Evolutionary conservation across 2,888 invertebrate genomes (phyloP).

Genomic region (Tetheella fluctuosa): DNA sequence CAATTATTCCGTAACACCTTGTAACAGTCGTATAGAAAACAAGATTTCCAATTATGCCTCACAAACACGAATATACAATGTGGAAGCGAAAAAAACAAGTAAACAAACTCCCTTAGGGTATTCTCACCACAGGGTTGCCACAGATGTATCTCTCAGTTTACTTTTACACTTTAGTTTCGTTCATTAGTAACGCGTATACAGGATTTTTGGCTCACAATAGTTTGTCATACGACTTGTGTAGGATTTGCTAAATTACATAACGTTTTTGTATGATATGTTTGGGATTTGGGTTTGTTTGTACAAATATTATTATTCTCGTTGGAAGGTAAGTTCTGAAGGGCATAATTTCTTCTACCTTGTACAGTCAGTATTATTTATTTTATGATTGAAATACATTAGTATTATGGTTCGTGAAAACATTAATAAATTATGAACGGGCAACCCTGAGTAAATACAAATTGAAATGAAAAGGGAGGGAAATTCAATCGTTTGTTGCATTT

Average conservation of each 20-base stretch:
- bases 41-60: slow-evolving; percentile 36
- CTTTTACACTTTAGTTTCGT: slow-evolving; percentile 10
- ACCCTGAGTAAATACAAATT: slow-evolving; percentile 41
- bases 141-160: neutral
- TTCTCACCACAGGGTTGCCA: slow-evolving; percentile 27
- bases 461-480: slow-evolving; percentile 49
- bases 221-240: neutral
- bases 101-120: slow-evolving; percentile 25
- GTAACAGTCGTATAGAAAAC: slow-evolving; percentile 20
- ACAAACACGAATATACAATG: slow-evolving; percentile 29
- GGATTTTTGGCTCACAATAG: neutral
- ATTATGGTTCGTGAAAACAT: neutral
- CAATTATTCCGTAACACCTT: slow-evolving; percentile 12
- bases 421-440: slow-evolving; percentile 22
- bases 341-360: neutral
- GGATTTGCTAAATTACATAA: neutral
- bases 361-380: neutral
- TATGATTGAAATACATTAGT: neutral
- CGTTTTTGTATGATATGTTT: neutral
- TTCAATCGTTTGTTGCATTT: slow-evolving; percentile 59
- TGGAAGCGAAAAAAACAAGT: slow-evolving; percentile 29
- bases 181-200: slow-evolving; percentile 5
- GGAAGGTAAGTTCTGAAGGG: neutral
- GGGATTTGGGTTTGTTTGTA: neutral
- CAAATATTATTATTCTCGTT: neutral